phyloP scores from a whole-genome alignment of 2,797 vertebrate species.

The Florisuga fusca region DNA sequence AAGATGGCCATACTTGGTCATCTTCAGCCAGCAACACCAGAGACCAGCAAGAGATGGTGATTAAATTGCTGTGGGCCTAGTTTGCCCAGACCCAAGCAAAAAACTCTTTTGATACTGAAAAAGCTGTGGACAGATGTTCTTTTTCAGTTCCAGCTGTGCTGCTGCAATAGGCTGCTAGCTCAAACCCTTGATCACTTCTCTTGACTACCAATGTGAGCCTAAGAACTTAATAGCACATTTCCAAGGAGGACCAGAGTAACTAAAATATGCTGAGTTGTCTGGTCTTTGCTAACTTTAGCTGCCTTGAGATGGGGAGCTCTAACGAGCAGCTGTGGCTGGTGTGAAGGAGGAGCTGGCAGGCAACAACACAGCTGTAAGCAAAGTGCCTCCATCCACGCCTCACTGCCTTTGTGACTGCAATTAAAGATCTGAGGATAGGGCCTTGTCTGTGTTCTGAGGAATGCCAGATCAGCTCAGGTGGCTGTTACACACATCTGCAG shows the following conservation, averaged over 20 bases:
- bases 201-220: not conserved
- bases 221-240: not conserved
- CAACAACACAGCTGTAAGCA: constrained; percentile 52
- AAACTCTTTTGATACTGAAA: not conserved
- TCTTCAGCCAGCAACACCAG: not conserved
- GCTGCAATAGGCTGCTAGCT: not conserved
- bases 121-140: not conserved
- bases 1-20: not conserved
- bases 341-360: not conserved
- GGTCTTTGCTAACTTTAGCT: constrained; percentile 59
- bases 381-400: constrained; percentile 15
- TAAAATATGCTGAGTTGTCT: constrained; percentile 3
- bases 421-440: constrained; percentile 24
- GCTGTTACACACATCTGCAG: not conserved
- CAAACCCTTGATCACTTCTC: not conserved
- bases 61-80: not conserved
- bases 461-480: constrained; percentile 59
- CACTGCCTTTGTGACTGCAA: not conserved
- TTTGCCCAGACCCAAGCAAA: not conserved
- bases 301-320: not conserved
- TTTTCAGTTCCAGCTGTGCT: constrained; percentile 22
- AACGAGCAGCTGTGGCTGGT: constrained; percentile 53
- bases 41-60: not conserved
- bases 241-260: not conserved
- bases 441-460: not conserved